phyloP scores from a whole-genome alignment of 2,888 invertebrate genomes.

The Tethea ocularis region DNA sequence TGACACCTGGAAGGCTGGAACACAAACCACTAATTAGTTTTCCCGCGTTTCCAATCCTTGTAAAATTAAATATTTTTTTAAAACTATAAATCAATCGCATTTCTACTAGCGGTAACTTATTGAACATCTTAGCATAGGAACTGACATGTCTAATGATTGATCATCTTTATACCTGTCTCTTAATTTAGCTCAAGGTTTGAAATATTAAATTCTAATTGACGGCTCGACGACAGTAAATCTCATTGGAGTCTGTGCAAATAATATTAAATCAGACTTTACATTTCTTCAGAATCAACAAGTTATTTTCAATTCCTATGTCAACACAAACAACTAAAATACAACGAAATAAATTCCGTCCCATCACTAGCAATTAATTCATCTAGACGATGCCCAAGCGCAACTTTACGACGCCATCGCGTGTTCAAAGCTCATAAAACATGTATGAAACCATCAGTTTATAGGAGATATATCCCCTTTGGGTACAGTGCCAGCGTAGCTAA shows the following conservation, averaged over 20 bases:
- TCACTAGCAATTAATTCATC: conserved; percentile 48
- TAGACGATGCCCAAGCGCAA: conserved; percentile 44
- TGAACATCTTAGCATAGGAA: neutral
- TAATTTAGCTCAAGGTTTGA: no score
- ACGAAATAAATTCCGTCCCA: conserved; percentile 21
- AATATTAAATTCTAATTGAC: no score
- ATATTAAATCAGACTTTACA: neutral
- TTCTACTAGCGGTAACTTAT: no score
- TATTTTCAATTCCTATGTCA: neutral
- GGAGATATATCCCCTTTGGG: conserved; percentile 31
- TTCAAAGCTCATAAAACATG: conserved; percentile 44
- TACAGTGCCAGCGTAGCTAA: conserved; percentile 46
- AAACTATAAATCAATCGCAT: no score
- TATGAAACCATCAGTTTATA: conserved; percentile 35
- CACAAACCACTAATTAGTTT: no score
- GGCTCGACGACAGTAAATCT: no score
- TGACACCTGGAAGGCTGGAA: no score
- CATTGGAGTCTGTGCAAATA: no score
- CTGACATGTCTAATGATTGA: no score
- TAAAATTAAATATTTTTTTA: no score
- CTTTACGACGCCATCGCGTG: conserved; percentile 57
- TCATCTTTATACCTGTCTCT: no score
- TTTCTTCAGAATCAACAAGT: neutral
- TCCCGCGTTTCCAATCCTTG: no score
- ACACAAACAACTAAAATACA: conserved; percentile 12